phyloP scores from a whole-genome alignment of 2,113 vertebrate genomes.

The Galeopterus variegatus region DNA sequence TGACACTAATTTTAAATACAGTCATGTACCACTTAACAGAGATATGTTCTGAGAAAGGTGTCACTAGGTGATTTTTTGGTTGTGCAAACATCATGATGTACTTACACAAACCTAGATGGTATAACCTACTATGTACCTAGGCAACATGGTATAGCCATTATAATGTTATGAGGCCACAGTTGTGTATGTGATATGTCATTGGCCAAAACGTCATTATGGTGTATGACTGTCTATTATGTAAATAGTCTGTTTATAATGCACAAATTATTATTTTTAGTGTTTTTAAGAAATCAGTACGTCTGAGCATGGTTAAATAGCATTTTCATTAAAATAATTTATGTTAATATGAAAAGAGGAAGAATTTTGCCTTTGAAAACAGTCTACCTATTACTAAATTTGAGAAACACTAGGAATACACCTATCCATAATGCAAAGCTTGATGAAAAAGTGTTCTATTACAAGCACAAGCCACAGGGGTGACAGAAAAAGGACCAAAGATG shows the following conservation, averaged over 20 bases:
- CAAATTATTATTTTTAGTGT: background rate
- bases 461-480: background rate
- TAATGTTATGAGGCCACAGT: no score
- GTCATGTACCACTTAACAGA: no score
- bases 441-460: background rate
- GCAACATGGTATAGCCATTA: no score
- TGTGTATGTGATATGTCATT: no score
- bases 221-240: background rate
- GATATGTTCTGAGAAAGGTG: no score
- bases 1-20: background rate
- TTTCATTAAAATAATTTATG: slow-evolving; percentile 7
- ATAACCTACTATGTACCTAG: no score
- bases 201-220: no score
- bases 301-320: background rate
- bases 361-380: background rate
- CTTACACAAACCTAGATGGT: no score
- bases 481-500: background rate
- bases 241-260: background rate
- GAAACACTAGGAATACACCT: background rate
- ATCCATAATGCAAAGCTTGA: background rate
- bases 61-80: no score
- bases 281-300: background rate
- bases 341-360: background rate
- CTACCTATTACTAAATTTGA: background rate
- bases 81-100: no score